Percentiles rank a stretch among this genome's conserved stretches.
phyloP scores from a whole-genome alignment of 2,113 vertebrate species.

The Aspidoscelis tigris region DNA sequence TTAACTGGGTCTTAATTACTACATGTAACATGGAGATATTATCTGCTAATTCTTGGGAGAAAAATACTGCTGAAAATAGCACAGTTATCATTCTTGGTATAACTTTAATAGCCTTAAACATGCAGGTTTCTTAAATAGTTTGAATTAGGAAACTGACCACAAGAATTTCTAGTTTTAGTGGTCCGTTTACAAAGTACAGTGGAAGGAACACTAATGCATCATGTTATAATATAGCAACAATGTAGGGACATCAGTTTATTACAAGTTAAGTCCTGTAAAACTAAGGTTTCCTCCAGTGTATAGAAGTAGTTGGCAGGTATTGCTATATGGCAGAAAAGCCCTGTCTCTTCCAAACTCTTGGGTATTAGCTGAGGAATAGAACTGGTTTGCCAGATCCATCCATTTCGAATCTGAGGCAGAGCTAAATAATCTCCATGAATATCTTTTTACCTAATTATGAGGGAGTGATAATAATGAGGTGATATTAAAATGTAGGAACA shows the following conservation, averaged over 20 bases:
- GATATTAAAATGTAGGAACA: constrained; percentile 11
- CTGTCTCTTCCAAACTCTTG: background rate
- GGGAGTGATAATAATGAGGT: background rate
- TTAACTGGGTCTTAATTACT: background rate
- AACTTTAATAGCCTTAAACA: background rate
- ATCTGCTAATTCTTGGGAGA: background rate
- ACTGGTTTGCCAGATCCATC: background rate
- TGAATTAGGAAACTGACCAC: background rate
- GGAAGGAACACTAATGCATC: background rate
- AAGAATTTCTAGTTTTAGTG: background rate
- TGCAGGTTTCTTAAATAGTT: background rate
- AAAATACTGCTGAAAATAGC: too few relatives aligned
- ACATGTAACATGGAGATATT: background rate
- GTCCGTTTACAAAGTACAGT: background rate
- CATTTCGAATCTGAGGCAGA: background rate
- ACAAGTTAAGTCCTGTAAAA: too few relatives aligned
- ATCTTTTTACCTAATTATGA: background rate
- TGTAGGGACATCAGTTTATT: too few relatives aligned
- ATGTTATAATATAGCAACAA: background rate
- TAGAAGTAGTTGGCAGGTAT: too few relatives aligned
- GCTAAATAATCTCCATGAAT: background rate
- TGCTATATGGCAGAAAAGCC: background rate
- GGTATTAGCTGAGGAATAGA: background rate
- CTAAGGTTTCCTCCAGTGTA: background rate
- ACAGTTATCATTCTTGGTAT: background rate